Base-by-base conservation (phyloP, 2,888 invertebrate genomes). In the Glaucopsyche alexis region DNA sequence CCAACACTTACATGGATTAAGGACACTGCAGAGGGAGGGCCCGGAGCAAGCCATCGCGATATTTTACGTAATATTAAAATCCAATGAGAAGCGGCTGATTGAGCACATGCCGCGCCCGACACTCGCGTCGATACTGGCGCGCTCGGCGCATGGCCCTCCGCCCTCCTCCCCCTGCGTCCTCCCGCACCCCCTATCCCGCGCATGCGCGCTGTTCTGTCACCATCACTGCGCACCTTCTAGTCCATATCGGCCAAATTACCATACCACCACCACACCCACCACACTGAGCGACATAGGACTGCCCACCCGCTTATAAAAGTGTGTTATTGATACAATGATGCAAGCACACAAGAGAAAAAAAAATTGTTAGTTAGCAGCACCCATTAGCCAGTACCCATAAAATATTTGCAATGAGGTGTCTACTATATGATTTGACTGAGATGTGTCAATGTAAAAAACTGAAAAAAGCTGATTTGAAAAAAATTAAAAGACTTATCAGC, bases 121-220 rank as follows among this genome's bases (percentile, higher is more conserved):
- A 91, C 90, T 88, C 87, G 90, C 91, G 92, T 92, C 93, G 94
- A 94, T 90, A 92, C 91, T 91, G 91, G 89, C 88, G 82, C 85
- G 80, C 81, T 78, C 79, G 86, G 88, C 83, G 86, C 86, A 83
- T 85, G 83, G 84, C 84, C 79, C 85, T 79, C 81, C 78, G 80
- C 82, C 79, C 82, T 78, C 79, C 82, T 79, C 82, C 78, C 79
- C 77, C 74, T 73, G 76, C 73, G 76, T 80, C 78, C 76, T 75
- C 76, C 73, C 81, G 72, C 77, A 77, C 74, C 77, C 77, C 77
- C 79, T 78, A 74, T 78, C 80, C 80, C 77, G 79, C 84, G 80
- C 81, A 79, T 81, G 80, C 78, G 76, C 81, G 73, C 72, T 74
- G 75, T 75, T 75, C 75, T 75, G 73, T 77, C 77, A 71, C 78